phyloP scores from a whole-genome alignment of 2,888 invertebrate genomes.

The Trypoxylon attenuatum region DNA sequence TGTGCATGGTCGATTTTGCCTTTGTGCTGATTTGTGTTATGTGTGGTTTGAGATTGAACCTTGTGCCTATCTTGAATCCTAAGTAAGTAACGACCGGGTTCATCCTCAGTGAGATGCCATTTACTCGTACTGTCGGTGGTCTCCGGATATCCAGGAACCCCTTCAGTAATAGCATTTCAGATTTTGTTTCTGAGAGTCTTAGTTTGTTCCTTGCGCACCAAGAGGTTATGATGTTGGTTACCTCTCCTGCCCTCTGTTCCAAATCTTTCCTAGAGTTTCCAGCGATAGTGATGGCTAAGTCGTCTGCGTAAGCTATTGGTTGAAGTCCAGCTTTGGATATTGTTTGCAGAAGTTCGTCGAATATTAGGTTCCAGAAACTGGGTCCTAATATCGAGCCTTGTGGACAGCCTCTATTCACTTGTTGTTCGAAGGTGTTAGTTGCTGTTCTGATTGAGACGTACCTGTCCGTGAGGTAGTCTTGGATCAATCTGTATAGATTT shows the following conservation, averaged over 20 bases:
- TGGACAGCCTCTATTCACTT: constrained; percentile 27
- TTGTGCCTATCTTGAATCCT: not conserved
- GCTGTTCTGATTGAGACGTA: not conserved
- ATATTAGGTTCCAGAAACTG: constrained; percentile 30
- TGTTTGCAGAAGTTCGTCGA: constrained; percentile 1
- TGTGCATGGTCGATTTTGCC: not conserved
- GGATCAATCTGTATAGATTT: not conserved
- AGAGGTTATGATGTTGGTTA: not conserved
- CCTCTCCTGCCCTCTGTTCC: not conserved
- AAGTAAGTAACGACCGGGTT: not conserved
- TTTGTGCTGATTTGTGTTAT: not conserved
- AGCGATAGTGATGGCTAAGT: too few relatives aligned
- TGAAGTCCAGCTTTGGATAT: not conserved
- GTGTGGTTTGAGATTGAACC: not conserved
- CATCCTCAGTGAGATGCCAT: too few relatives aligned
- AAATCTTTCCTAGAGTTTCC: constrained; percentile 17
- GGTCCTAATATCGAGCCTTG: constrained; percentile 43
- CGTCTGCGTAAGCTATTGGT: constrained; percentile 23
- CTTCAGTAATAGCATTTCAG: not conserved
- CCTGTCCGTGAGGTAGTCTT: constrained; percentile 1
- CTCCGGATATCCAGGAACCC: too few relatives aligned
- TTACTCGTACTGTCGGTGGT: too few relatives aligned
- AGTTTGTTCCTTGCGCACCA: constrained; percentile 20
- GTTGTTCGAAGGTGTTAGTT: not conserved
- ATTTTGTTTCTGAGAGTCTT: constrained; percentile 2